These are phyloP conservation scores for Leptopterna dolabrata DNA, from an alignment of 2,888 invertebrate genomes.

Conservation along the genomic window DNA sequence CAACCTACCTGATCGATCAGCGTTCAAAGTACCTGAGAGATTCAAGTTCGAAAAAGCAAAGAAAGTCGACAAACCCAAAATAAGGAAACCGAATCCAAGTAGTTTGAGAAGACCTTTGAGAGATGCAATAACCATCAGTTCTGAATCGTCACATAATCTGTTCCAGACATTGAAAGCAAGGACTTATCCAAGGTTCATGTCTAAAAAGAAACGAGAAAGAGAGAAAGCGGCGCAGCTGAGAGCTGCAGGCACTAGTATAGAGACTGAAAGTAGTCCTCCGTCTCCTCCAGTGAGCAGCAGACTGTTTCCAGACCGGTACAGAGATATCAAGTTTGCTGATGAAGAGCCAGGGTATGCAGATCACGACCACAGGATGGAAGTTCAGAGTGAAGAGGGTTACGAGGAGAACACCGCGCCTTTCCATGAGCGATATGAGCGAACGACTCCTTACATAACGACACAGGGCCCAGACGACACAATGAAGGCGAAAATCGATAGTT, in stretches of 20 bases:
- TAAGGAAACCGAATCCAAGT: constrained; percentile 64
- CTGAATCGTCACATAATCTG: constrained; percentile 70
- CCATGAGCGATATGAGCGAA: constrained; percentile 51
- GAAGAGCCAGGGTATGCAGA: constrained; percentile 60
- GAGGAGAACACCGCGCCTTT: constrained; percentile 47
- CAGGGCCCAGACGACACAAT: neutral
- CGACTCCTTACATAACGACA: neutral
- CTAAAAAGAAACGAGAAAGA: constrained; percentile 66
- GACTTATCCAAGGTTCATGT: constrained; percentile 80
- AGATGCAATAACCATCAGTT: constrained; percentile 66
- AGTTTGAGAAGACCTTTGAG: constrained; percentile 64
- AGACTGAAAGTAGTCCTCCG: constrained; percentile 66
- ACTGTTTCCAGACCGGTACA: constrained; percentile 66
- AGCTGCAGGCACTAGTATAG: constrained; percentile 67
- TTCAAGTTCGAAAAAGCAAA: constrained; percentile 67
- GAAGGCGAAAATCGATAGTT: constrained; percentile 54
- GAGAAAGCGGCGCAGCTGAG: constrained; percentile 66
- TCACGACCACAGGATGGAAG: constrained; percentile 45
- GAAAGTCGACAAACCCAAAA: constrained; percentile 51
- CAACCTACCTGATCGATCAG: constrained; percentile 63
- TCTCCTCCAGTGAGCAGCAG: constrained; percentile 67
- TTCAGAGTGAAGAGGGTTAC: constrained; percentile 50
- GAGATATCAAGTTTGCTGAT: constrained; percentile 66
- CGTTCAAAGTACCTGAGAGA: constrained; percentile 70
- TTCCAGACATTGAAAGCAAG: constrained; percentile 78